phyloP scores from a whole-genome alignment of 2,888 invertebrate genomes.

The Liopterus haemorrhoidalis region DNA sequence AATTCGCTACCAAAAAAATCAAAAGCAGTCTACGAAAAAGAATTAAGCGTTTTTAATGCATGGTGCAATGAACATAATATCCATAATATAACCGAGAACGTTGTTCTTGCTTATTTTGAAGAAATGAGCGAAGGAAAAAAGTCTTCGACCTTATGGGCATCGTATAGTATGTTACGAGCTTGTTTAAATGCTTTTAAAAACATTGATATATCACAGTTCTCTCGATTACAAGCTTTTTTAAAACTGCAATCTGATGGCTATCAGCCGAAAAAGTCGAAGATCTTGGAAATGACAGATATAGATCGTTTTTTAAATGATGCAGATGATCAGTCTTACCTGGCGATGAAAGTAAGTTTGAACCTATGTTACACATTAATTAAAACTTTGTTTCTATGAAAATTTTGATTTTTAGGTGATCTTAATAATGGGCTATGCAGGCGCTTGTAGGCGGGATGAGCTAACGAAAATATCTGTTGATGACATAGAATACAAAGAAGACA shows the following conservation, averaged over 20 bases:
- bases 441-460: constrained; percentile 28
- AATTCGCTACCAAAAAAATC: too few relatives aligned
- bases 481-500: constrained; percentile 25
- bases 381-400: neutral
- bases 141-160: constrained; percentile 7
- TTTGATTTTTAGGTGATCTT: constrained; percentile 16
- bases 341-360: constrained; percentile 21
- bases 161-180: constrained; percentile 2
- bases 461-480: constrained; percentile 26
- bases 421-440: constrained; percentile 27
- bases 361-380: constrained; percentile 2
- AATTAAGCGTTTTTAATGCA: too few relatives aligned
- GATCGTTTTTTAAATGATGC: constrained; percentile 17
- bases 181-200: neutral
- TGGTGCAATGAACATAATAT: too few relatives aligned
- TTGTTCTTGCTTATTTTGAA: constrained; percentile 1
- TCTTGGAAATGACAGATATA: constrained; percentile 15
- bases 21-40: too few relatives aligned
- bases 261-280: constrained; percentile 10
- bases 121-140: neutral
- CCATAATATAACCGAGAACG: too few relatives aligned
- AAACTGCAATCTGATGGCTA: constrained; percentile 4
- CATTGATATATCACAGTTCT: constrained; percentile 8
- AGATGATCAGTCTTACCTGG: constrained; percentile 17
- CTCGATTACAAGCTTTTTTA: constrained; percentile 4